Base-by-base conservation (phyloP, 1,140 invertebrate species). In the Harlomillsia oculata region DNA sequence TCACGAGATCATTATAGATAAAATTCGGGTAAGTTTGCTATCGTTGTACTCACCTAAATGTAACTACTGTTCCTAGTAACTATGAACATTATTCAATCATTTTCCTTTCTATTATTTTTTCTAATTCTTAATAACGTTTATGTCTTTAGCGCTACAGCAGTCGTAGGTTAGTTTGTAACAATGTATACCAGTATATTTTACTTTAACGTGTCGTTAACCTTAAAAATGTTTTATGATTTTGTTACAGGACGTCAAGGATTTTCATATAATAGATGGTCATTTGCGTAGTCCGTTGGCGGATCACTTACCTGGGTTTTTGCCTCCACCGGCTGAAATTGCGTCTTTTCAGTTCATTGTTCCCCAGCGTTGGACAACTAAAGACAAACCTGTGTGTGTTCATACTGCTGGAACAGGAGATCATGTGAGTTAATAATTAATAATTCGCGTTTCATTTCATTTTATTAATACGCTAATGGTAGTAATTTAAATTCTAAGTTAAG, bases 351-450 rank as follows among this genome's bases (percentile, higher is more conserved):
- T 91, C 34, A 70, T 97, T 45, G 69, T 97, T 59, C 93, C 93
- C 1, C 77, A 80, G 40, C 78, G 82, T 63, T 96, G 90, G 90
- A 71, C 72, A 3, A 76, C 78, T 16, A 41, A 39, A 8, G 69
- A 79, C 45, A 87, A 86, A 70, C 92, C 93, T 18, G 77, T 97
- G 26, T 91, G 91, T 73, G 76, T 99, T 62, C 93, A 98, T 70
- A 76, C 97, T 56, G 94, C 95, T 53, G 94, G 94, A 37, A 99
- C 96, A 53, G 96, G 96, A 43, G 96, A 99, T 79, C 95, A 99
- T 79, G 91, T 95, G 79, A 79, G 81, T 74, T 58, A 14, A 49
- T 40, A 48, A 20, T 43, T 53, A 11, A n/a, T n/a, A n/a, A n/a
- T n/a, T n/a, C n/a, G n/a, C n/a, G n/a, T n/a, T n/a, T n/a, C n/a